Percentiles rank a stretch among this genome's conserved stretches.
These are phyloP conservation scores for Hippocampus comes DNA, from an alignment of 2,113 vertebrate genomes.

Conservation along the genomic window DNA sequence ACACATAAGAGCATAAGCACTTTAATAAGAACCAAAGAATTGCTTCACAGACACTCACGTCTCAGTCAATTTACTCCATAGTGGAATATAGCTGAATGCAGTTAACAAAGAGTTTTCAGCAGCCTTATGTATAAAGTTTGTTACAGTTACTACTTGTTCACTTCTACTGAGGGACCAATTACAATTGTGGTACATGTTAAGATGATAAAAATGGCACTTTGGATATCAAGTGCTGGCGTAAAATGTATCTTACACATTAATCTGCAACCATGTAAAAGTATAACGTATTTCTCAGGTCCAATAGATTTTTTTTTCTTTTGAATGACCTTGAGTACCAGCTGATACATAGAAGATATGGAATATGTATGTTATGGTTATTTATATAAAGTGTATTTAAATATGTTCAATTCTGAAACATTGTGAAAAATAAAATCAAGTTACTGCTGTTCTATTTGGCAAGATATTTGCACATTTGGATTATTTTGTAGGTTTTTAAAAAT, in stretches of 20 bases:
- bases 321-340: constrained; percentile 36
- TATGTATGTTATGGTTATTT: constrained; percentile 28
- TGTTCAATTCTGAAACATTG: constrained; percentile 27
- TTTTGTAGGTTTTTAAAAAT: too few relatives aligned
- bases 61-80: constrained; percentile 24
- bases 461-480: too few relatives aligned
- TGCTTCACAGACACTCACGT: constrained; percentile 18
- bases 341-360: constrained; percentile 50
- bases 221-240: constrained; percentile 26
- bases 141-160: constrained; percentile 14
- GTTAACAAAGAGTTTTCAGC: constrained; percentile 37
- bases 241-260: constrained; percentile 4
- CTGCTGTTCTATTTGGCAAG: too few relatives aligned
- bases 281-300: constrained; percentile 53
- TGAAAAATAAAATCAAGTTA: too few relatives aligned
- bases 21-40: constrained; percentile 50
- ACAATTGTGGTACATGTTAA: constrained; percentile 22
- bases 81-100: constrained; percentile 47
- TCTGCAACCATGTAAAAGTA: too few relatives aligned
- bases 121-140: constrained; percentile 17
- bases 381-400: constrained; percentile 59
- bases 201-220: constrained; percentile 29
- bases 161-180: constrained; percentile 65
- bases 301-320: constrained; percentile 11
- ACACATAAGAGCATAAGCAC: constrained; percentile 54